These are phyloP conservation scores for Colossoma macropomum DNA, from an alignment of 2,113 vertebrate species.

Conservation along the genomic window DNA sequence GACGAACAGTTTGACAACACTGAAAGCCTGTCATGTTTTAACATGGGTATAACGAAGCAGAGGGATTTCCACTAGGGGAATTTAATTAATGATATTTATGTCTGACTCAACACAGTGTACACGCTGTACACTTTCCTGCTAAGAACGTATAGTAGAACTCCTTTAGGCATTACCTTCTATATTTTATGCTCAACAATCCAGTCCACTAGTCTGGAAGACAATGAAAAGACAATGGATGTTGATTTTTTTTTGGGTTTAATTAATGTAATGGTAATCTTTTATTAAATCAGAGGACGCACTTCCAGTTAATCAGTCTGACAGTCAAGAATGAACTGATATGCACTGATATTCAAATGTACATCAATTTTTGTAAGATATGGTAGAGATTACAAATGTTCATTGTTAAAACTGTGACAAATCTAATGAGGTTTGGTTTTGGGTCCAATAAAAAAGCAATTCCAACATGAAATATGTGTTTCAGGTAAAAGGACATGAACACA, in stretches of 20 bases:
- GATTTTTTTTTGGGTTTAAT: slow-evolving; percentile 30
- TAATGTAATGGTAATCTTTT: slow-evolving; percentile 49
- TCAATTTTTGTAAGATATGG: background rate
- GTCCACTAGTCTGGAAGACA: slow-evolving; percentile 35
- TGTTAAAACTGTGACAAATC: slow-evolving; percentile 36
- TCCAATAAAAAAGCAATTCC: slow-evolving; percentile 14
- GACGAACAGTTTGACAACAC: slow-evolving; percentile 71
- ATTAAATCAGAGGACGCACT: slow-evolving; percentile 49
- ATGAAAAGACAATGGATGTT: slow-evolving; percentile 20
- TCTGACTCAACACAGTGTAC: slow-evolving; percentile 29
- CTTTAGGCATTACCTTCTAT: slow-evolving; percentile 16
- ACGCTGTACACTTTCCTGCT: background rate
- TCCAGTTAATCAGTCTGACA: slow-evolving; percentile 28
- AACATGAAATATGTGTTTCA: background rate
- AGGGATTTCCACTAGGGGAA: slow-evolving; percentile 57
- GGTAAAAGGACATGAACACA: background rate
- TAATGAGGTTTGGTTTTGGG: slow-evolving; percentile 5
- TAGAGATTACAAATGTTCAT: slow-evolving; percentile 17
- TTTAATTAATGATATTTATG: slow-evolving; percentile 61
- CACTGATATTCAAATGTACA: slow-evolving; percentile 46
- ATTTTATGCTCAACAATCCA: slow-evolving; percentile 18
- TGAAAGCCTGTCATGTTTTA: slow-evolving; percentile 68
- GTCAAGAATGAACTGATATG: slow-evolving; percentile 40
- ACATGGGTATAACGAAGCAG: slow-evolving; percentile 66
- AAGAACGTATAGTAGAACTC: slow-evolving; percentile 22